Evolutionary conservation across 2,888 invertebrate species (phyloP), one percentile per base, ranked within the genome.

Genomic region (Pharmacophagus antenor): DNA sequence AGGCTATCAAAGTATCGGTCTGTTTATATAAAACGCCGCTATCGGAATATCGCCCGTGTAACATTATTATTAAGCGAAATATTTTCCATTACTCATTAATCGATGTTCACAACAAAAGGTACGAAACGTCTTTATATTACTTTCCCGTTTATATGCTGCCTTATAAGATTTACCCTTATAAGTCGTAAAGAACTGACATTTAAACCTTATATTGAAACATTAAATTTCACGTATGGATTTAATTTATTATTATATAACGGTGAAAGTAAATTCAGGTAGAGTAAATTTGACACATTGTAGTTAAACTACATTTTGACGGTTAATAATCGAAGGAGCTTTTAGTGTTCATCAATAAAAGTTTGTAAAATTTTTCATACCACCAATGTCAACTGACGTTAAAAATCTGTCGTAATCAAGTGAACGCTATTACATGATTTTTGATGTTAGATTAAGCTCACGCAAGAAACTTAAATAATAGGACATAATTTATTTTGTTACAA

Each of bases 21-120:
- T 25, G 60, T 62, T 62, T 65, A 55, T 63, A 64, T 77, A 74
- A 73, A 73, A 76, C 72, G 74, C 67, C 64, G 70, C 50, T 61
- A 64, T 63, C 51, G 51, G n/a, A 12, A 22, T 44, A 54, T 8
- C 7, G n/a, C 46, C 27, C 48, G 41, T 49, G 17, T 12, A 41
- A 18, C 27, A 48, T 54, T 59, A 52, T 54, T 53, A 15, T 44
- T 25, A 58, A 47, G 15, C 21, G 22, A 22, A 42, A 20, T 42
- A 46, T 53, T 58, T 58, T 42, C 46, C 17, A 46, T 47, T 23
- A 51, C 25, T 58, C 37, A 17, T 51, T 58, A 44, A 15, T 4
- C 42, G 37, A 52, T 42, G 44, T 54, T 52, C 15, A 61, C 49
- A 51, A 46, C 18, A 61, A 61, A n/a, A 61, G 44, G 21, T 48